A percentile compares a stretch with the other conserved stretches of the same genome.
These are phyloP conservation scores for Drosophila quinaria DNA, from an alignment of 2,888 invertebrate species.

Conservation along the genomic window DNA sequence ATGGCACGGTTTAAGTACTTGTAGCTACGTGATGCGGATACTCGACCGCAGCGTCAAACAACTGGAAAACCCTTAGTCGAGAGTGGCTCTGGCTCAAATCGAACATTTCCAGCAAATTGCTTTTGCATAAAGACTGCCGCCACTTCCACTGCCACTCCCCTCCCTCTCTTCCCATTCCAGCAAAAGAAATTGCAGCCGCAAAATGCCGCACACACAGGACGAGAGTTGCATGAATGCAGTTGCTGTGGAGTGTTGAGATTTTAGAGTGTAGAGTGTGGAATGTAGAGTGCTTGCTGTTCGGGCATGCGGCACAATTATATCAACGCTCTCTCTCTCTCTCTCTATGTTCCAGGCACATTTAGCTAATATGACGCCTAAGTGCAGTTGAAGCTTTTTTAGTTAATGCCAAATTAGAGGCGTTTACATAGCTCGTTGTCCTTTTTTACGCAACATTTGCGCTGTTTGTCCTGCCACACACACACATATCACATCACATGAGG, in stretches of 20 bases:
- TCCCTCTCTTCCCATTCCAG: neutral
- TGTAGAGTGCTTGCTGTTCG: constrained; percentile 12
- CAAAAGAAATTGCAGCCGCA: constrained; percentile 37
- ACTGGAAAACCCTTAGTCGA: constrained; percentile 37
- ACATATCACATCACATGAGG: constrained; percentile 23
- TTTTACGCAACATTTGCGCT: constrained; percentile 65
- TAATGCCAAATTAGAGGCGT: constrained; percentile 75
- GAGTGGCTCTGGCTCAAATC: constrained; percentile 63
- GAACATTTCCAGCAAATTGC: constrained; percentile 84
- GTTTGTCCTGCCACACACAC: constrained; percentile 40
- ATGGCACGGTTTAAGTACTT: constrained; percentile 15
- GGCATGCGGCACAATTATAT: constrained; percentile 59
- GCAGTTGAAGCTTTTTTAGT: constrained; percentile 58
- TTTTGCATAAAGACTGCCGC: constrained; percentile 80
- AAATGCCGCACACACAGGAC: constrained; percentile 3
- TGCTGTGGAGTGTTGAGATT: neutral
- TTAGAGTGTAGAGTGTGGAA: neutral
- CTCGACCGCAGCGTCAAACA: constrained; percentile 61
- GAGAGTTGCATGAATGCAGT: constrained; percentile 17
- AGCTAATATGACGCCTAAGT: constrained; percentile 58
- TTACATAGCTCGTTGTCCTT: constrained; percentile 60
- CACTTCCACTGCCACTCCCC: constrained; percentile 46
- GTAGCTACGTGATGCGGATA: constrained; percentile 39
- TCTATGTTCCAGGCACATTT: constrained; percentile 38
- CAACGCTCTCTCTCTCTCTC: neutral